Percentiles rank a stretch among this genome's conserved stretches.
phyloP scores from a whole-genome alignment of 2,797 vertebrate genomes.

The Acipenser ruthenus region DNA sequence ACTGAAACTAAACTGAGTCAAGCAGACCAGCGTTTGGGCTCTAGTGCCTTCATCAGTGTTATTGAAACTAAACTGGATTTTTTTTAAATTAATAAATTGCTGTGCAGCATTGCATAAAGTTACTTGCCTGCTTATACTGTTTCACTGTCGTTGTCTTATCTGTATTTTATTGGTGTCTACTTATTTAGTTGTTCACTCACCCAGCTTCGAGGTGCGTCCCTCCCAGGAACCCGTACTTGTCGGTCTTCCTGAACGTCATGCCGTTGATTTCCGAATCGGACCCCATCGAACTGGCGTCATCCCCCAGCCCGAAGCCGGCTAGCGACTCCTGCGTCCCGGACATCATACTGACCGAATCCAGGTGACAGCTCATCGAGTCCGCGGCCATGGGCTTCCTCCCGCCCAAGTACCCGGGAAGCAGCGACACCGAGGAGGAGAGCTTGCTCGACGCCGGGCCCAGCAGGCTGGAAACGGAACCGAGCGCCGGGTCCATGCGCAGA shows the following conservation, averaged over 20 bases:
- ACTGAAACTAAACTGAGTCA: too few species aligned
- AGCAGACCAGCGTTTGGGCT: too few species aligned
- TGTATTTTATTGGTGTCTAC: neutral
- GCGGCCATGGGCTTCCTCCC: slow-evolving; percentile 44
- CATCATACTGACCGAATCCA: slow-evolving; percentile 84
- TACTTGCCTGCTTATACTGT: neutral
- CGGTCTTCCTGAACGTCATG: slow-evolving; percentile 63
- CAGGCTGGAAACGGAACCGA: slow-evolving; percentile 17
- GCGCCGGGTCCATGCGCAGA: slow-evolving; percentile 51
- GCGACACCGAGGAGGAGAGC: neutral
- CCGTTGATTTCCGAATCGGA: slow-evolving; percentile 85
- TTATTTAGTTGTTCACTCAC: slow-evolving; percentile 38
- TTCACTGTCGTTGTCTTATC: slow-evolving; percentile 3
- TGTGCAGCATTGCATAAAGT: neutral
- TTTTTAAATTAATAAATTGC: too few species aligned
- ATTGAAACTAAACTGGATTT: too few species aligned
- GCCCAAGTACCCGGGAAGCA: neutral
- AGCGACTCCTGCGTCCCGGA: slow-evolving; percentile 83
- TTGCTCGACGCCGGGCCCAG: slow-evolving; percentile 13
- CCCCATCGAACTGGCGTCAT: slow-evolving; percentile 79
- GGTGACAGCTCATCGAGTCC: slow-evolving; percentile 71
- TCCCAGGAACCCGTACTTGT: slow-evolving; percentile 86
- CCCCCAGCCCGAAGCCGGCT: slow-evolving; percentile 55
- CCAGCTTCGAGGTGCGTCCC: slow-evolving; percentile 64
- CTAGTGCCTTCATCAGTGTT: too few species aligned